Evolutionary conservation across 2,113 vertebrate species (phyloP), one percentile per base, ranked within the genome.

Genomic region (Phodopus roborovskii): DNA sequence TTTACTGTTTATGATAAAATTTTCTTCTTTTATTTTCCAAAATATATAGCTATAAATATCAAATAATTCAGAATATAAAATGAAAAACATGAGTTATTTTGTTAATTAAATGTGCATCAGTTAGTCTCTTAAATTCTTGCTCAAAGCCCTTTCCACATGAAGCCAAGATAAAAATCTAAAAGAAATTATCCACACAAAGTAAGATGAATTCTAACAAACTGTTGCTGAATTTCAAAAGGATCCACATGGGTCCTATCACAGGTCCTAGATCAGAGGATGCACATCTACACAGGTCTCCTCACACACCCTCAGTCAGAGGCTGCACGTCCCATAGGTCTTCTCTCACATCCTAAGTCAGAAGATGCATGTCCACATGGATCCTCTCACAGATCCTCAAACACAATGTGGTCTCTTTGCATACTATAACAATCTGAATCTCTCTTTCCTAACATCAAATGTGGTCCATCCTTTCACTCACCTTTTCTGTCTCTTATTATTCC

Each of bases 401-500:
- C 45, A 24, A 4, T 45, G 48, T 73, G 77, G 48, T 70, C 60
- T 82, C 89, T 56, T 3, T 64, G 66, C 42, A n/a, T 74, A 84
- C n/a, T 45, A 11, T 39, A 15, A 53, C 28, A 13, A 48, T 56
- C 74, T 60, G 11, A 56, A 58, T 92, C 86, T 93, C 58, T 93
- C 56, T 62, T 84, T 82, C 84, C 71, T 62, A 71, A 88, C 39
- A 30, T 10, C 71, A n/a, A 56, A n/a, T 85, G 87, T 20, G 88
- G 22, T 73, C 84, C 92, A 68, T 92, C 84, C 26, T 84, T n/a
- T 89, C 84, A 77, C 71, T 96, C 92, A 66, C n/a, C 3, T 19
- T 92, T 82, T 96, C 83, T 88, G 30, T 84, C 88, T 94, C 84
- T 93, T 84, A 39, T 74, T 96, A 79, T 91, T 88, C 91, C 94